A percentile compares a stretch with the other conserved stretches of the same genome.
Evolutionary conservation across 2,113 vertebrate species (phyloP).

Genomic region (Drymodes brunneopygia): DNA sequence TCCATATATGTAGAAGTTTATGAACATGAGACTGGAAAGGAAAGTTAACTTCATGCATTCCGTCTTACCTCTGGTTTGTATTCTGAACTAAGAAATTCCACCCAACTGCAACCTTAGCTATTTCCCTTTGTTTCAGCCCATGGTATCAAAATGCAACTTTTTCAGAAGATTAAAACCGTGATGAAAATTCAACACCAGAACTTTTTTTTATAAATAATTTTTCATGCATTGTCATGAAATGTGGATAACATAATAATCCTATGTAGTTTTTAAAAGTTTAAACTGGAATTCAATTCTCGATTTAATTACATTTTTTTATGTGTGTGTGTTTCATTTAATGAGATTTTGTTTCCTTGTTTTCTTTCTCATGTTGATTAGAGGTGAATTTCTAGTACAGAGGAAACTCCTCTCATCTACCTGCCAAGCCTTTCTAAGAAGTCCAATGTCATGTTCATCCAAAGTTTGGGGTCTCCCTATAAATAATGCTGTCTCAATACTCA

Average conservation of each 20-base stretch:
- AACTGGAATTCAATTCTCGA: neutral
- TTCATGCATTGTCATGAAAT: neutral
- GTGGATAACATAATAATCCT: neutral
- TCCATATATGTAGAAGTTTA: neutral
- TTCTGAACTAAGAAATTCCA: neutral
- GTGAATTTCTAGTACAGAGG: neutral
- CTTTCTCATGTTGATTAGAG: neutral
- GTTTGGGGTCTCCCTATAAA: neutral
- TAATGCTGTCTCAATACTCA: neutral
- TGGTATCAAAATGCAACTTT: neutral
- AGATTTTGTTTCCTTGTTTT: neutral
- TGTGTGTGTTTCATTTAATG: neutral
- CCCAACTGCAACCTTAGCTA: neutral
- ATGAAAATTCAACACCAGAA: neutral
- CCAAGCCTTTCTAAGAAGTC: neutral
- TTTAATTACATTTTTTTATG: neutral
- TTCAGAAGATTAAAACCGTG: neutral
- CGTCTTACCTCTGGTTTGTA: neutral
- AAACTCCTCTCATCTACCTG: fast-evolving
- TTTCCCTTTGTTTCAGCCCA: neutral
- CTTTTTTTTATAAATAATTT: neutral
- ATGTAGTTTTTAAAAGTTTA: neutral
- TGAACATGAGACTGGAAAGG: neutral
- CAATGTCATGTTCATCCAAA: neutral
- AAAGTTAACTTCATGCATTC: neutral